Evolutionary conservation across 1,140 invertebrate species (phyloP), one percentile per base, ranked within the genome.

Genomic region (Cotesia chilonis): DNA sequence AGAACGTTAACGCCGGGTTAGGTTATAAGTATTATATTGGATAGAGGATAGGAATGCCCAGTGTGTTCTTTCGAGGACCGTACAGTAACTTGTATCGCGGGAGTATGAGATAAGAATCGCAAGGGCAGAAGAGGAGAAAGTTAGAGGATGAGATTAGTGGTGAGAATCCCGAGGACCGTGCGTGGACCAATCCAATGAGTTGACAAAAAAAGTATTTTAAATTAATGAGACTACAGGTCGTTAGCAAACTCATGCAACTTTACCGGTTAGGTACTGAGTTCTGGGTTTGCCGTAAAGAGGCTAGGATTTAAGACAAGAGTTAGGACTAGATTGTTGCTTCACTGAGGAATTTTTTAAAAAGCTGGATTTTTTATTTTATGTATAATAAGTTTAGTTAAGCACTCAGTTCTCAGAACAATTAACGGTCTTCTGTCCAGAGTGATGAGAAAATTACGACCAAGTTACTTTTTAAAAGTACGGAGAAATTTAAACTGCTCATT

Each of bases 41-140:
- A 47, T 10, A 10, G 41, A 9, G 35, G 67, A 75, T 64, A 59
- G 79, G 78, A 79, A 80, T 80, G 74, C 79, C 76, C 74, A 73
- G 77, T 77, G 76, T 77, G 76, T 71, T 75, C 59, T 68, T 52
- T 71, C 3, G 28, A 75, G 76, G 74, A 78, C 66, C 75, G 77
- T 79, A 78, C 66, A 74, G 77, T 79, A 79, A 80, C 73, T 80
- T 69, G 76, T 64, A 6, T 51, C 41, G 41, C 41, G 41, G 41
- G 67, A 69, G 71, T 72, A 76, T 74, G 28, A 69, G 80, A 81
- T 81, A 81, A 81, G 69, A 65, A 81, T 81, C 80, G 76, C 41
- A 47, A 77, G 77, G 61, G 75, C 73, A 73, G 59, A 47, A 70
- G 28, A 61, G 28, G 59, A 61, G 59, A 61, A 61, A 61, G 59